phyloP scores from a whole-genome alignment of 2,113 vertebrate genomes.

The Lepidothrix coronata region DNA sequence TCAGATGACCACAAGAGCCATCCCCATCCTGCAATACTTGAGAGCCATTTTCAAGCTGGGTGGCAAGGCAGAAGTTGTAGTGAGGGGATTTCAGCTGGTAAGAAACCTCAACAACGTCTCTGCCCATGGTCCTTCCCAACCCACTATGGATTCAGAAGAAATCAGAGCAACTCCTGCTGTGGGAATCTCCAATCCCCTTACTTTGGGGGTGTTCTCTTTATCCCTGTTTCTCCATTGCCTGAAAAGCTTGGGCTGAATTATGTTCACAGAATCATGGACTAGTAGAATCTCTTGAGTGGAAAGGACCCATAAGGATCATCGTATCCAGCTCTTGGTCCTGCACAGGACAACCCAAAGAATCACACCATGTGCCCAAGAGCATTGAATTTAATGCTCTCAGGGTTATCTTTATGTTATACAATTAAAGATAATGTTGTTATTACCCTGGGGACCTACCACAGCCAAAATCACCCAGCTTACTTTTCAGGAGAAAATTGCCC shows the following conservation, averaged over 20 bases:
- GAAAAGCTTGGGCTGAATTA: neutral
- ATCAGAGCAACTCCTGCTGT: neutral
- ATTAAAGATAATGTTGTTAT: neutral
- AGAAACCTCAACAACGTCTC: neutral
- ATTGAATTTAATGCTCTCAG: neutral
- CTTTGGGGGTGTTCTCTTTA: neutral
- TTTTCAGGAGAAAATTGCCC: neutral
- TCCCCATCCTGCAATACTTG: neutral
- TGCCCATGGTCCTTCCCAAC: neutral
- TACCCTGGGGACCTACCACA: neutral
- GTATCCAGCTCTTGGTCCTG: neutral
- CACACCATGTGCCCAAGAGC: neutral
- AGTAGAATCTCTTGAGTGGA: neutral
- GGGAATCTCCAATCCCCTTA: neutral
- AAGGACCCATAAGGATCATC: fast-evolving
- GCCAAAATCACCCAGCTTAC: neutral
- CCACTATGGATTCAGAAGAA: neutral
- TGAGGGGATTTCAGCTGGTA: neutral
- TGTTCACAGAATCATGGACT: neutral
- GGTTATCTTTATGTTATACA: neutral
- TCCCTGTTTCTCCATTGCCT: neutral
- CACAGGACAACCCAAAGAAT: neutral
- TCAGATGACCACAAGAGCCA: neutral
- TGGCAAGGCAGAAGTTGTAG: neutral
- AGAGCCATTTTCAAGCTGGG: neutral